These are phyloP conservation scores for Lasioglossum calceatum DNA, from an alignment of 2,888 invertebrate species.

Conservation along the genomic window DNA sequence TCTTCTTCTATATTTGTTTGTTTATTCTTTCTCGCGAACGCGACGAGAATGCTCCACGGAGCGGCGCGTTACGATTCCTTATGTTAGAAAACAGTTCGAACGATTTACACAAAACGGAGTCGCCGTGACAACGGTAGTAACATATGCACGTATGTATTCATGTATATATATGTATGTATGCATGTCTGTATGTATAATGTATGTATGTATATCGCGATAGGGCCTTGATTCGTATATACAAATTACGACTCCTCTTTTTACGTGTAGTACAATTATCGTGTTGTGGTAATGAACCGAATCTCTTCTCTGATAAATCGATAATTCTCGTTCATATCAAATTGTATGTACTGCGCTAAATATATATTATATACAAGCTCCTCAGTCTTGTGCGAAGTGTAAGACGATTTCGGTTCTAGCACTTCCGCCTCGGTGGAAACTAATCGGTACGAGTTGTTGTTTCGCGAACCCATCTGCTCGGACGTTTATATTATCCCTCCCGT, in stretches of 20 bases:
- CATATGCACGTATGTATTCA: conserved; percentile 15
- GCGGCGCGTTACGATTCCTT: not conserved
- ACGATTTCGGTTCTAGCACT: conserved; percentile 46
- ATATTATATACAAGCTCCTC: conserved; percentile 75
- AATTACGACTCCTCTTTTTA: conserved; percentile 48
- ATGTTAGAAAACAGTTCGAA: conserved; percentile 30
- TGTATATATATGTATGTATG: not conserved
- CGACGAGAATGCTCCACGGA: not conserved
- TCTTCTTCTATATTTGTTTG: not conserved
- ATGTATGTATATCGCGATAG: conserved; percentile 50
- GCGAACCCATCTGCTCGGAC: conserved; percentile 16
- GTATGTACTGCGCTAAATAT: conserved; percentile 65
- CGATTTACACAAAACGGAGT: conserved; percentile 41
- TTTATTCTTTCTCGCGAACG: conserved; percentile 4
- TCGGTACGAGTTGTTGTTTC: conserved; percentile 31
- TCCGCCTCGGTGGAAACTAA: conserved; percentile 50
- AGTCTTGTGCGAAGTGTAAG: conserved; percentile 72
- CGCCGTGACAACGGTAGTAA: conserved; percentile 66
- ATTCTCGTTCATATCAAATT: conserved; percentile 70
- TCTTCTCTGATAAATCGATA: conserved; percentile 37
- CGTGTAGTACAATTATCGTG: conserved; percentile 34
- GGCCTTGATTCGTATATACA: conserved; percentile 65
- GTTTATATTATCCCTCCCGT: not conserved
- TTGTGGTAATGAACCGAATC: conserved; percentile 56
- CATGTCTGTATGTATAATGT: not conserved